These are phyloP conservation scores for Sturmia bella DNA, from an alignment of 2,888 invertebrate genomes.

Conservation along the genomic window DNA sequence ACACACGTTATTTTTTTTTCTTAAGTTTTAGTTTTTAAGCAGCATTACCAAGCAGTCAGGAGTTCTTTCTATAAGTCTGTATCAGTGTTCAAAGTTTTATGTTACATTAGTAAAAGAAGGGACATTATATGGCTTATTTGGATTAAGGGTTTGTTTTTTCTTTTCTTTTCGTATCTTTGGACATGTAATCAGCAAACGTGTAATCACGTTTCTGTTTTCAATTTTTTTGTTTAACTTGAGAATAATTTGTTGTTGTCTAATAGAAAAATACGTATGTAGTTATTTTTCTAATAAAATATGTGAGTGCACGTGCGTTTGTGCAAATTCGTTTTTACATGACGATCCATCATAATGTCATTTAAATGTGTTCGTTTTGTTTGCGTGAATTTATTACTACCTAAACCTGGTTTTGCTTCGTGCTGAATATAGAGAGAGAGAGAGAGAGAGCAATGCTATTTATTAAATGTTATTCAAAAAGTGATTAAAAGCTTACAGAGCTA, in stretches of 20 bases:
- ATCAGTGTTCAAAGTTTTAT: constrained; percentile 52
- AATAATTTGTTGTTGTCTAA: not conserved
- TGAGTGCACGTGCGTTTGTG: no score
- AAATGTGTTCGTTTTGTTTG: no score
- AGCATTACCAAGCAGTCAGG: constrained; percentile 26
- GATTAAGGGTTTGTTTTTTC: constrained; percentile 38
- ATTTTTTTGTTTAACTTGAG: constrained; percentile 2
- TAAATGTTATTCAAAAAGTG: no score
- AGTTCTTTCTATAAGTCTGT: constrained; percentile 56
- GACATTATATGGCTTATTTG: constrained; percentile 58
- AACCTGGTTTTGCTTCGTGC: no score
- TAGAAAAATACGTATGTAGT: no score
- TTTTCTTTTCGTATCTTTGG: not conserved
- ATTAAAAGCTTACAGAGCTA: no score
- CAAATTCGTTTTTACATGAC: no score
- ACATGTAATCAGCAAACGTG: constrained; percentile 49
- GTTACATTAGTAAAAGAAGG: constrained; percentile 51
- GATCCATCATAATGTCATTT: no score
- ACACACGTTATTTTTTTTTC: not conserved
- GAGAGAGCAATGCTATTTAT: no score
- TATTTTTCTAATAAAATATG: no score
- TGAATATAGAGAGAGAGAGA: no score
- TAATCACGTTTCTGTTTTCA: constrained; percentile 49
- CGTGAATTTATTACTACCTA: no score
- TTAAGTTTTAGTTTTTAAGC: constrained; percentile 13